Percentiles rank a stretch among this genome's conserved stretches.
Conservation (phyloP, 35 echinoderm and acorn worm genomes). For the Apostichopus parvimensis region DNA sequence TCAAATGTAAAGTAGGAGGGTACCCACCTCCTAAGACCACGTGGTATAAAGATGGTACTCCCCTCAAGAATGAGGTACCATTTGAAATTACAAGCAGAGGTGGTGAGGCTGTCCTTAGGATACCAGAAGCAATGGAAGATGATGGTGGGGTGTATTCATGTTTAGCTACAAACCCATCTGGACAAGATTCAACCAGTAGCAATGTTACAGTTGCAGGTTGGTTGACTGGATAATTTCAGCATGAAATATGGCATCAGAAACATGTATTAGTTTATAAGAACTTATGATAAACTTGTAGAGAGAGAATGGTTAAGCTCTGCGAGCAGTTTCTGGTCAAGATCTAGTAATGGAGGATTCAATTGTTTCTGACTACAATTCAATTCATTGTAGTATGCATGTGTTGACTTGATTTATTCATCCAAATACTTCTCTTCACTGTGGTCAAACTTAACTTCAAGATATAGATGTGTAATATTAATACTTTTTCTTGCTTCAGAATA, state of each 20-base stretch:
- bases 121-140: constrained; percentile 7
- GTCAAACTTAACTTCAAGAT: too few species aligned
- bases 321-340: too few species aligned
- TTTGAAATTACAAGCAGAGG: constrained; percentile 7
- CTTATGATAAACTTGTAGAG: too few species aligned
- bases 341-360: too few species aligned
- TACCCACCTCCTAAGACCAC: constrained; percentile 31
- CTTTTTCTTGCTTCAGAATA: too few species aligned
- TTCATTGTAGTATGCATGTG: too few species aligned
- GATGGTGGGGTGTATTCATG: constrained; percentile 72
- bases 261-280: not conserved
- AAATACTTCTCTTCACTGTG: too few species aligned
- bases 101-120: not conserved
- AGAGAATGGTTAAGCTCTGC: too few species aligned
- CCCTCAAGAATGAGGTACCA: constrained; percentile 9
- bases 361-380: too few species aligned
- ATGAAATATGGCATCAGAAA: not conserved
- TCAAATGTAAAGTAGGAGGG: constrained; percentile 33
- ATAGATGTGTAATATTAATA: too few species aligned
- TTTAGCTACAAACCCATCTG: constrained; percentile 71
- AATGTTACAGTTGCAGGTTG: constrained; percentile 57
- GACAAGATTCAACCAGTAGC: constrained; percentile 61
- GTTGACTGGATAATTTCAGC: not conserved
- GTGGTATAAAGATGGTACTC: constrained; percentile 36
- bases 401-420: too few species aligned